Conservation (phyloP, 2,888 invertebrate genomes). For the Orchesella flavescens region DNA sequence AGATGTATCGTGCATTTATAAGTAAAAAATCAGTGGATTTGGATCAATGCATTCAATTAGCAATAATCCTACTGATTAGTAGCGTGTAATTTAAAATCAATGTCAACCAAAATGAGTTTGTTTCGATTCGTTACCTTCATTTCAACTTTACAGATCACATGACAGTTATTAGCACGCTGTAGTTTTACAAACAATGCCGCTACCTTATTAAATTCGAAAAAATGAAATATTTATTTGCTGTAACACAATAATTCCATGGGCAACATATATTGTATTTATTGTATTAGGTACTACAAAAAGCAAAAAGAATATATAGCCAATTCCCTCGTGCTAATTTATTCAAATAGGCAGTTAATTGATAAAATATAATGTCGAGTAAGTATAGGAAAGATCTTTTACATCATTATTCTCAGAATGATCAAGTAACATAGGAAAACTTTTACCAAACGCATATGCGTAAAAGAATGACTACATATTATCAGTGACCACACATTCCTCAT, state of each 20-base stretch:
- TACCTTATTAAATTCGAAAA: background rate
- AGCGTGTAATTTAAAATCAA: background rate
- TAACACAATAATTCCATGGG: too few relatives aligned
- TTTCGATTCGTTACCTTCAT: too few relatives aligned
- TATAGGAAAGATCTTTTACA: too few relatives aligned
- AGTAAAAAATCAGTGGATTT: too few relatives aligned
- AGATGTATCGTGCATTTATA: too few relatives aligned
- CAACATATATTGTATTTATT: too few relatives aligned
- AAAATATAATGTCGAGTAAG: background rate
- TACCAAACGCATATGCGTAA: too few relatives aligned
- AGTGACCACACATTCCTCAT: too few relatives aligned
- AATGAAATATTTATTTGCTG: too few relatives aligned
- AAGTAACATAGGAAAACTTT: background rate
- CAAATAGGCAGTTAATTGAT: background rate
- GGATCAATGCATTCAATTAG: too few relatives aligned
- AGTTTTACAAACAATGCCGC: background rate
- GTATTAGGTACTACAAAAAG: background rate
- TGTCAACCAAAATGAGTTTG: too few relatives aligned
- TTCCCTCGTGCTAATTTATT: background rate
- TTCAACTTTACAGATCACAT: background rate
- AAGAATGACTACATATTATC: too few relatives aligned
- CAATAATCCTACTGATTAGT: background rate
- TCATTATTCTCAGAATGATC: background rate
- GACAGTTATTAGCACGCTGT: background rate
- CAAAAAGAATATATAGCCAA: slow-evolving; percentile 5